A percentile compares a stretch with the other conserved stretches of the same genome.
Evolutionary conservation across 2,888 invertebrate genomes (phyloP).

Genomic region (Cephus rjabovi): DNA sequence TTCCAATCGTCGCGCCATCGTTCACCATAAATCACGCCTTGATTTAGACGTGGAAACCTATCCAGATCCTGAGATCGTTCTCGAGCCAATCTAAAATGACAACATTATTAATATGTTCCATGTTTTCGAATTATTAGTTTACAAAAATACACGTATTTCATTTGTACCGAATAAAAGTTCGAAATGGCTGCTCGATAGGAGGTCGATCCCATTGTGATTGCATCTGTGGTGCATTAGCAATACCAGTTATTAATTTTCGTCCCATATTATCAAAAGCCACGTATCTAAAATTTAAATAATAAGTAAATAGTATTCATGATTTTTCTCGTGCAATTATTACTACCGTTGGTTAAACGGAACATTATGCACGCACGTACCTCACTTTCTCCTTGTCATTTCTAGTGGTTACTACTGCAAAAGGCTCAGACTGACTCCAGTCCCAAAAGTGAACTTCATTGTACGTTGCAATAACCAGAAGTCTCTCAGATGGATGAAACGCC

Average conservation of each 20-base stretch:
- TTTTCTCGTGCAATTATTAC: neutral
- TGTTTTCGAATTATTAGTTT: neutral
- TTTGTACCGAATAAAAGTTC: conserved; percentile 38
- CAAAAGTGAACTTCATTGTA: conserved; percentile 88
- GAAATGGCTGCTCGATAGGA: conserved; percentile 38
- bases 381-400: conserved; percentile 84
- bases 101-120: neutral
- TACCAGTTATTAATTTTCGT: conserved; percentile 85
- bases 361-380: conserved; percentile 68
- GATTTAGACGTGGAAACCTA: conserved; percentile 23
- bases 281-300: conserved; percentile 71
- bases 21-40: conserved; percentile 16
- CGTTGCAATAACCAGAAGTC: conserved; percentile 86
- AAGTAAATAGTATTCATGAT: neutral
- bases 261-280: conserved; percentile 87
- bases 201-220: conserved; percentile 69
- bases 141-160: neutral
- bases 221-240: conserved; percentile 73
- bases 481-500: conserved; percentile 87
- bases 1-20: conserved; percentile 14
- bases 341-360: neutral
- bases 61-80: conserved; percentile 21
- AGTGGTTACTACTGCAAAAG: conserved; percentile 82
- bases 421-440: conserved; percentile 86
- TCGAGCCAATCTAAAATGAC: conserved; percentile 24